Evolutionary conservation across 2,797 vertebrate species (phyloP).

Genomic region (Varecia variegata): DNA sequence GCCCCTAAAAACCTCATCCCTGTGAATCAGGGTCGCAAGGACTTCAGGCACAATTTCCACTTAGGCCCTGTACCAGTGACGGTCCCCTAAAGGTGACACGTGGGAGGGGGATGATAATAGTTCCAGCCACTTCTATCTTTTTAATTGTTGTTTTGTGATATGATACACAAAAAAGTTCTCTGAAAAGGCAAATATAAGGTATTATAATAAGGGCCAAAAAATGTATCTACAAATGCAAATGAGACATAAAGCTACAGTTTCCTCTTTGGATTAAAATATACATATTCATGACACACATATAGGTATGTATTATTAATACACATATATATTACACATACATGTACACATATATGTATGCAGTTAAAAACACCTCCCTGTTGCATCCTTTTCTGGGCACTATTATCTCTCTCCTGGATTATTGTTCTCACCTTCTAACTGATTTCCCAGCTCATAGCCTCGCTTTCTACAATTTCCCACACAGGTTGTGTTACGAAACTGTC

Average conservation of each 20-base stretch:
- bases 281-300: not conserved
- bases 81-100: not conserved
- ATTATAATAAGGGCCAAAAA: not conserved
- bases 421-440: not conserved
- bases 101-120: not conserved
- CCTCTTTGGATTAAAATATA: not conserved
- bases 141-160: not conserved
- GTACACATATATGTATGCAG: not conserved
- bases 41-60: not conserved
- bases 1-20: not conserved
- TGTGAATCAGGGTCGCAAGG: not conserved
- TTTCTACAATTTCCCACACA: not conserved
- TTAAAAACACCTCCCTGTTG: not conserved
- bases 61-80: not conserved
- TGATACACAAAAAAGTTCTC: not conserved
- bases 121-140: not conserved
- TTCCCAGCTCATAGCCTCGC: not conserved
- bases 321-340: not conserved
- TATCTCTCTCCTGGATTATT: not conserved
- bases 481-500: not conserved
- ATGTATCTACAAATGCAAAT: conserved; percentile 17
- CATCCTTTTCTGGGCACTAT: not conserved
- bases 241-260: conserved; percentile 18
- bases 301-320: not conserved
- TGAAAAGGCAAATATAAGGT: conserved; percentile 36